These are phyloP conservation scores for Chitala chitala DNA, from an alignment of 2,113 vertebrate species.

Conservation along the genomic window DNA sequence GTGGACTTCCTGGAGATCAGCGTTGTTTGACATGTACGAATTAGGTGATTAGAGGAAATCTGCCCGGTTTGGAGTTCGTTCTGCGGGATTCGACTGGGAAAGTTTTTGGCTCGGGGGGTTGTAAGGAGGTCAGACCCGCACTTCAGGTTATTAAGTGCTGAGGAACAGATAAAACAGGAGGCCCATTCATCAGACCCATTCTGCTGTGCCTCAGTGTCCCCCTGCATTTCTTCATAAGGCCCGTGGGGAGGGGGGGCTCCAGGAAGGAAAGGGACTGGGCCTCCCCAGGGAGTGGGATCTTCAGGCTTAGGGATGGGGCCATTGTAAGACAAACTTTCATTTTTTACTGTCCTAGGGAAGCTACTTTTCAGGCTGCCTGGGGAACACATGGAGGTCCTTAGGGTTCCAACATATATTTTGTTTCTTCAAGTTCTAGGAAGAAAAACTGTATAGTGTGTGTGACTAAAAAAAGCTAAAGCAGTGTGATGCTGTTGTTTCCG, in stretches of 20 bases:
- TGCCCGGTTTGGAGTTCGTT: slow-evolving; percentile 11
- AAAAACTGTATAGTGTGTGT: neutral
- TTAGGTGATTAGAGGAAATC: slow-evolving; percentile 18
- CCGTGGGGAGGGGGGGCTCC: slow-evolving; percentile 1
- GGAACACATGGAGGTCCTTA: neutral
- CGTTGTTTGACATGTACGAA: slow-evolving; percentile 22
- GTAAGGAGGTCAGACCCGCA: slow-evolving; percentile 12
- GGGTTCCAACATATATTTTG: neutral
- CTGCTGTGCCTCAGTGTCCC: neutral
- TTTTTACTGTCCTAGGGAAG: slow-evolving; percentile 21
- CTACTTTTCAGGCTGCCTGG: neutral
- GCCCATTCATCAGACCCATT: slow-evolving; percentile 4
- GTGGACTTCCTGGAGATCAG: slow-evolving; percentile 23
- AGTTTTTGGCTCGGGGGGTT: slow-evolving; percentile 21
- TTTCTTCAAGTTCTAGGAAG: neutral
- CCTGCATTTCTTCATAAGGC: slow-evolving; percentile 9
- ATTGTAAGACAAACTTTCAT: neutral
- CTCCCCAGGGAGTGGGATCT: slow-evolving; percentile 14
- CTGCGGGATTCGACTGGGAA: slow-evolving; percentile 17
- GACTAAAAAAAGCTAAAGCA: neutral
- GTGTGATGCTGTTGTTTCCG: no score
- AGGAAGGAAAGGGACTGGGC: neutral
- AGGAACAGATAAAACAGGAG: slow-evolving; percentile 23
- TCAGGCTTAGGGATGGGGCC: slow-evolving; percentile 5
- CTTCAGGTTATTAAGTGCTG: slow-evolving; percentile 17